A percentile compares a stretch with the other conserved stretches of the same genome.
Evolutionary conservation across 2,113 vertebrate species (phyloP).

Genomic region (Actenoides hombroni): DNA sequence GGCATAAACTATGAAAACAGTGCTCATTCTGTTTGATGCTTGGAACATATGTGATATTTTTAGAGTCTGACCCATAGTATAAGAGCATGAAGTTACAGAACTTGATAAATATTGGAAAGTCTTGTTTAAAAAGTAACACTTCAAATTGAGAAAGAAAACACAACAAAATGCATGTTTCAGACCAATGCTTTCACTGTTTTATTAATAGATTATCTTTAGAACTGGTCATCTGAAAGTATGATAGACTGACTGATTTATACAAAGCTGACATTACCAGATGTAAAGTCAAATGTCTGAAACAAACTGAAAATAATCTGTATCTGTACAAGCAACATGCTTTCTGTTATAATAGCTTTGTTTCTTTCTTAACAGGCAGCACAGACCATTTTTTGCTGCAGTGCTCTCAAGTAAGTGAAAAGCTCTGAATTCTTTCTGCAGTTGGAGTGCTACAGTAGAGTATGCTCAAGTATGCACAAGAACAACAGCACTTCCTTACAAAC

Average conservation of each 20-base stretch:
- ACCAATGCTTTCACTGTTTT: conserved; percentile 37
- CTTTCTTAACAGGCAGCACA: background rate
- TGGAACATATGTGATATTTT: background rate
- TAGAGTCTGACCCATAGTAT: background rate
- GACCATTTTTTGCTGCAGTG: background rate
- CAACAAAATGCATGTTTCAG: conserved; percentile 35
- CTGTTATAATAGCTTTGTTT: background rate
- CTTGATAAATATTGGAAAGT: background rate
- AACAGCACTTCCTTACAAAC: background rate
- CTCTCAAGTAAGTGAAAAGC: background rate
- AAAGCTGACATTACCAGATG: background rate
- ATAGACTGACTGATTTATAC: background rate
- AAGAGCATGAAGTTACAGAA: background rate
- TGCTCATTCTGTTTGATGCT: background rate
- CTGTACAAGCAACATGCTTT: background rate
- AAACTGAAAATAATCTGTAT: background rate
- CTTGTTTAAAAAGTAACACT: background rate
- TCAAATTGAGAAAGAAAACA: conserved; percentile 40
- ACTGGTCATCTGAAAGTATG: conserved; percentile 4
- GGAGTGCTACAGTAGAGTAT: background rate
- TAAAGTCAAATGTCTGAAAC: background rate
- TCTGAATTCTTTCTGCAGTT: background rate
- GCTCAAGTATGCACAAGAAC: background rate
- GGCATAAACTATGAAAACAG: background rate
- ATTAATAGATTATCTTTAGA: conserved; percentile 15